These are phyloP conservation scores for Lerista edwardsae DNA, from an alignment of 2,797 vertebrate genomes.

Conservation along the genomic window DNA sequence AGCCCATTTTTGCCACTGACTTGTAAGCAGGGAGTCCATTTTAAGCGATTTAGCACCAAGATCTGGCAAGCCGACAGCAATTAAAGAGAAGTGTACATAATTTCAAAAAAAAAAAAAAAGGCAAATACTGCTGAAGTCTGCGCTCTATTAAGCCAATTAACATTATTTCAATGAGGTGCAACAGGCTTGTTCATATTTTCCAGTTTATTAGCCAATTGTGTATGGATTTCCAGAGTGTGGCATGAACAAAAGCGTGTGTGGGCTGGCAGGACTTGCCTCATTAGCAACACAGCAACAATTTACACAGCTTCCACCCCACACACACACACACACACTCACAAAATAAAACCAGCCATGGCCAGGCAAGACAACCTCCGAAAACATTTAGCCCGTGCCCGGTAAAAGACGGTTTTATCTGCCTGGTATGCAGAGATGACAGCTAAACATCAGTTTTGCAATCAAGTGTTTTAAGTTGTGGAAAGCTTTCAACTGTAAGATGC, in stretches of 20 bases:
- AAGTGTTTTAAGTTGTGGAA: conserved; percentile 33
- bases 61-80: conserved; percentile 8
- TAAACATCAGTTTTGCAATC: conserved; percentile 49
- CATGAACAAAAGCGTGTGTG: conserved; percentile 5
- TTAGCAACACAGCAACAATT: conserved; percentile 11
- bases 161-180: conserved; percentile 32
- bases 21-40: conserved; percentile 26
- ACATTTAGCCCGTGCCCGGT: not conserved
- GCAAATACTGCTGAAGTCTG: not conserved
- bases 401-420: conserved; percentile 33
- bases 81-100: not conserved
- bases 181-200: not conserved
- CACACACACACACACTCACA: conserved; percentile 32
- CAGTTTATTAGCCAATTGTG: conserved; percentile 6
- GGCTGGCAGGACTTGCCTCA: conserved; percentile 21
- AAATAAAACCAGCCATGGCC: conserved; percentile 33
- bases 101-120: not conserved
- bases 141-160: conserved; percentile 50
- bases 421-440: conserved; percentile 39
- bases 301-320: not conserved
- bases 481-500: conserved; percentile 12
- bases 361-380: not conserved
- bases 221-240: conserved; percentile 3
- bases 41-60: conserved; percentile 31
- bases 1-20: not conserved